Base-by-base conservation (phyloP, 2,797 vertebrate genomes). In the Pempheris klunzingeri region DNA sequence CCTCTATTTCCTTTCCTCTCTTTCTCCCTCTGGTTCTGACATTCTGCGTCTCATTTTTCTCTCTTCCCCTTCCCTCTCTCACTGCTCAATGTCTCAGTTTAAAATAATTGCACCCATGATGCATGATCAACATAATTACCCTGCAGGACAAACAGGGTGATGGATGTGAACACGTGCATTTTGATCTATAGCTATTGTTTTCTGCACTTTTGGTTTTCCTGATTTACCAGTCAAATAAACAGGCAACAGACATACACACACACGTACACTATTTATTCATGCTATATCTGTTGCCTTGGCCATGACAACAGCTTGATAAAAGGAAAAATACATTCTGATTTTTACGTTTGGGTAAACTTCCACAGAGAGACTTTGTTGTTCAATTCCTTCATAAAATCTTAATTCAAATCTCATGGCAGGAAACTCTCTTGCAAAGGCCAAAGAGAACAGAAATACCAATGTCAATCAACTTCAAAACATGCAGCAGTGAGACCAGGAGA, bases 71-170 rank as follows among this genome's bases (percentile, higher is more conserved):
- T 67, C 28, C 58, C 39, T 59, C 34, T 54, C 26, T 41, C 26
- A 43, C 47, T 68, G 13, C 32, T 17, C 34, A 13, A 11, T 36
- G 59, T 74, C 10, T 76, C 34, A 28, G 26, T 70, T 47, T 63
- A 49, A 75, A 71, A 62, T 80, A 32, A 80, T 69, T 73, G 73
- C 54, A 46, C 8, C 32, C n/a, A 1, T 64, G 57, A 64, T 72
- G 55, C 64, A 58, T 63, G 71, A 83, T 81, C 26, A 76, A 77
- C 55, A 24, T 47, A 36, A 80, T 67, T 73, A 76, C 47, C 26
- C 46, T 36, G 39, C 70, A 70, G 74, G 50, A 67, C 49, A 34
- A 63, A 71, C n/a, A 44, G 49, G 62, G 38, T 41, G 67, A 78
- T 70, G 55, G 28, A 64, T 49, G 58, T 55, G 22, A n/a, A 18